Percentiles rank a stretch among this genome's conserved stretches.
Conservation (phyloP, 1,140 invertebrate species). For the Drosophila kepulauana region DNA sequence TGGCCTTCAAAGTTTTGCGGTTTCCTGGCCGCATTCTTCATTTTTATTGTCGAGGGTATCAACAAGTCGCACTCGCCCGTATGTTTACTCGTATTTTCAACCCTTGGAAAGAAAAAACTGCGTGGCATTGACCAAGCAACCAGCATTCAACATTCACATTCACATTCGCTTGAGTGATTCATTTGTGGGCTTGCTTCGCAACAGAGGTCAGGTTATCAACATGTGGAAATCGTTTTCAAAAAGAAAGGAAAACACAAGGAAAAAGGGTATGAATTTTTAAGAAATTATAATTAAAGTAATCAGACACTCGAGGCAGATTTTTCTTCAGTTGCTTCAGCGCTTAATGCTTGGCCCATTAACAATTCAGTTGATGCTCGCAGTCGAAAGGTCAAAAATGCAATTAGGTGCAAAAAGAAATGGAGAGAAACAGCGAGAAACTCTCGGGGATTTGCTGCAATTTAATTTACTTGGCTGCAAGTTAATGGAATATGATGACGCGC, state of each 20-base stretch:
- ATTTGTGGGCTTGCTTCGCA: neutral
- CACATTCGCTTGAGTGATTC: constrained; percentile 2
- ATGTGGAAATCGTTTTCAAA: neutral
- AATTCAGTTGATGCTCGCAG: neutral
- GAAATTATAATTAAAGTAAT: neutral
- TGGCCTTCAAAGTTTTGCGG: neutral
- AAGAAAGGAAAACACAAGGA: neutral
- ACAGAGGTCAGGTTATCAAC: neutral
- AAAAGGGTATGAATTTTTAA: neutral
- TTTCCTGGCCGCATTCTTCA: neutral
- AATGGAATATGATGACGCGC: no score
- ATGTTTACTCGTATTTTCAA: neutral
- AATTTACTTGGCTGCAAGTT: no score
- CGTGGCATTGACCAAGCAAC: neutral
- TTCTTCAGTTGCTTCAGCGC: neutral
- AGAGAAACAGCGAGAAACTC: no score
- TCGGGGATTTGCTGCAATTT: no score
- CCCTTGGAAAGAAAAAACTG: neutral
- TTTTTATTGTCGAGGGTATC: neutral
- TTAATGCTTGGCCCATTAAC: neutral
- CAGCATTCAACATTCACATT: neutral
- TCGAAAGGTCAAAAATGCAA: neutral
- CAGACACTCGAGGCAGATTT: neutral
- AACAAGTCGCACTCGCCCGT: neutral
- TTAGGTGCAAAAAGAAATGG: neutral